Evolutionary conservation across 1,140 invertebrate genomes (phyloP).

Genomic region (Bathynomus jamesi): DNA sequence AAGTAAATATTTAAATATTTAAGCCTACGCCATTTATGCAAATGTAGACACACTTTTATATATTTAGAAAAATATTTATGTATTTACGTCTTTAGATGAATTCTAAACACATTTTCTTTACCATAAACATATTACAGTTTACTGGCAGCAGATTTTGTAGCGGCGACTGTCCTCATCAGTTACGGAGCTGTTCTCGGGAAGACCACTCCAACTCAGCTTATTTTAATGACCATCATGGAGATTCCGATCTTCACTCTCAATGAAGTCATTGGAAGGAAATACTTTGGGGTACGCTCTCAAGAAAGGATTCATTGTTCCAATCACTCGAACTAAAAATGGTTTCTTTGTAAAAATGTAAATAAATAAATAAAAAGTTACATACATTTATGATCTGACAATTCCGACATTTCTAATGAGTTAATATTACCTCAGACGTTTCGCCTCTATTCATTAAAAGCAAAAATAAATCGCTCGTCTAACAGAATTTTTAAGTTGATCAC

Average conservation of each 20-base stretch:
- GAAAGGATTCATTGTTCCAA: no score
- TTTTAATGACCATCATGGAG: slow-evolving; percentile 72
- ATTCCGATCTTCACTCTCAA: slow-evolving; percentile 69
- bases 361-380: no score
- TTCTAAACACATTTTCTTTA: background rate
- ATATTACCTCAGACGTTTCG: no score
- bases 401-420: no score
- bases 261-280: slow-evolving; percentile 62
- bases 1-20: no score
- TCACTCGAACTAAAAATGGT: no score
- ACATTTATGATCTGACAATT: no score
- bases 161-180: slow-evolving; percentile 81
- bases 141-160: slow-evolving; percentile 74
- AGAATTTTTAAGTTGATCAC: no score
- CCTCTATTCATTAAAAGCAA: no score
- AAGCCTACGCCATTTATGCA: no score
- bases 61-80: background rate
- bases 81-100: background rate
- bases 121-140: slow-evolving; percentile 51
- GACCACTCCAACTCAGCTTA: slow-evolving; percentile 72
- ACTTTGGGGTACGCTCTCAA: slow-evolving; percentile 61
- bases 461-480: no score
- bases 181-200: slow-evolving; percentile 84
- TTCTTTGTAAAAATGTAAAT: no score
- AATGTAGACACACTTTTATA: background rate